Conservation (phyloP, 2,113 vertebrate genomes). For the Aphelocoma coerulescens region DNA sequence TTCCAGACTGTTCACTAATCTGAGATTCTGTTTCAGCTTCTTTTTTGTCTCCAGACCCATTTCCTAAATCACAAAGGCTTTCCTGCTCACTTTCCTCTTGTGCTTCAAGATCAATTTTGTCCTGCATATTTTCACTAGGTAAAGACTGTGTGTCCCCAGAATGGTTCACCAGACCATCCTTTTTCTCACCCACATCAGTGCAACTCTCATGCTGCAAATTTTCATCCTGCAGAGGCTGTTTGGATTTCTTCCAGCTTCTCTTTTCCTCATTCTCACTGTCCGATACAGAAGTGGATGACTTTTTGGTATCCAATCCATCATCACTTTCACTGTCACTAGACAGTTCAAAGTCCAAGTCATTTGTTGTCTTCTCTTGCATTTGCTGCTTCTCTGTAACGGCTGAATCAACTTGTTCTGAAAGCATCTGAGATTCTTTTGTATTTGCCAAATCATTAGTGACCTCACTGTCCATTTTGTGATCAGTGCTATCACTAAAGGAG, state of each 20-base stretch:
- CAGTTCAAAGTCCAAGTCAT: conserved; percentile 88
- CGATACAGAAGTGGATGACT: conserved; percentile 64
- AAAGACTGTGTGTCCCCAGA: background rate
- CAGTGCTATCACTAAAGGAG: background rate
- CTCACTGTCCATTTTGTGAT: background rate
- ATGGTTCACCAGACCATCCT: conserved; percentile 9
- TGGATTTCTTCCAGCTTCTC: conserved; percentile 47
- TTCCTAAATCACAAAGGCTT: conserved; percentile 78
- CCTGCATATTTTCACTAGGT: background rate
- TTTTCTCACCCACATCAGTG: background rate
- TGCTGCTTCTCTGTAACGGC: background rate
- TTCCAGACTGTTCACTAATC: conserved; percentile 91
- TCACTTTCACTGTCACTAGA: conserved; percentile 90
- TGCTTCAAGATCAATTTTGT: conserved; percentile 51
- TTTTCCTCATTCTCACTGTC: conserved; percentile 75
- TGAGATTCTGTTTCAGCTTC: conserved; percentile 95
- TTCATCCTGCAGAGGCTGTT: conserved; percentile 6
- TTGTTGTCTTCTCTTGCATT: conserved; percentile 8
- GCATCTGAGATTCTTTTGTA: conserved; percentile 24
- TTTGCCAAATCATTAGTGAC: conserved; percentile 12
- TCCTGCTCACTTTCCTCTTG: conserved; percentile 71
- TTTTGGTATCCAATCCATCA: conserved; percentile 61
- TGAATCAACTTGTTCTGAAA: background rate
- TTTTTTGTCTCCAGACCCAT: conserved; percentile 82
- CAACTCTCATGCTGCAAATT: background rate